These are phyloP conservation scores for Lumbricus terrestris DNA, from an alignment of 2,888 invertebrate genomes.

Conservation along the genomic window DNA sequence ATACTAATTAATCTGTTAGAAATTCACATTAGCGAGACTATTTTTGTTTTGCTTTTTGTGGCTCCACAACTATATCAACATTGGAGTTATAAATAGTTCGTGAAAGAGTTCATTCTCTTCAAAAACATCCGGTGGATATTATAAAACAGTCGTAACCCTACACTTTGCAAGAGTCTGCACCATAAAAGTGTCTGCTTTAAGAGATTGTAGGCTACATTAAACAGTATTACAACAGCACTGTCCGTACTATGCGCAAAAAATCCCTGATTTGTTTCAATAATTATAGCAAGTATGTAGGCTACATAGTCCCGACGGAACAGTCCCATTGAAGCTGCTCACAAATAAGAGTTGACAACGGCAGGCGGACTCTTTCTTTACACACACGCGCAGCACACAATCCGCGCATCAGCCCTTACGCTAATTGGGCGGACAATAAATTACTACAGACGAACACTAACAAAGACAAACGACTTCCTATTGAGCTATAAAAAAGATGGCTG, in stretches of 20 bases:
- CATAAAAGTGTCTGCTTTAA: too few relatives aligned
- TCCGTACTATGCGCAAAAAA: background rate
- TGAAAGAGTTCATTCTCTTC: too few relatives aligned
- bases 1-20: too few relatives aligned
- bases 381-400: too few relatives aligned
- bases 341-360: background rate
- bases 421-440: background rate
- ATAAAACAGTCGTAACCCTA: too few relatives aligned
- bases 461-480: background rate
- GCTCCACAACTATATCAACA: too few relatives aligned
- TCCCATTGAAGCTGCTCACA: accelerated
- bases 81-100: too few relatives aligned
- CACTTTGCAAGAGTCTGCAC: too few relatives aligned
- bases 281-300: background rate
- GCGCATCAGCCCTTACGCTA: background rate
- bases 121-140: too few relatives aligned
- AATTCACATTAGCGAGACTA: too few relatives aligned
- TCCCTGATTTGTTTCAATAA: background rate
- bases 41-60: too few relatives aligned
- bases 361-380: background rate
- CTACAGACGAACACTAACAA: background rate
- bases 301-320: background rate
- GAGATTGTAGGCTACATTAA: background rate
- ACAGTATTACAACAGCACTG: background rate
- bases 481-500: background rate